These are phyloP conservation scores for Drosophila lacteicornis DNA, from an alignment of 1,140 invertebrate genomes.

Conservation along the genomic window DNA sequence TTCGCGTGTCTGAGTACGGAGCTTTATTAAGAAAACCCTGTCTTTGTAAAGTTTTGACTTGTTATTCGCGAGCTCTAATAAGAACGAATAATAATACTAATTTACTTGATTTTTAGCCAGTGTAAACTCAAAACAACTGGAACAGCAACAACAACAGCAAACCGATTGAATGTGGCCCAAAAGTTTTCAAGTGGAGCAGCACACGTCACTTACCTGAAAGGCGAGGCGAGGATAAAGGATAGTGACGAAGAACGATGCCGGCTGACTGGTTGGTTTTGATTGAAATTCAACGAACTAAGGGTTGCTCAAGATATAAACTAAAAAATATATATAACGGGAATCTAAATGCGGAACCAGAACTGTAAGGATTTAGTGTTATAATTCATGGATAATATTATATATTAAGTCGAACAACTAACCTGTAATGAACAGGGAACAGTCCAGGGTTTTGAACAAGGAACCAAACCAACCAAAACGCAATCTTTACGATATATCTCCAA, in stretches of 20 bases:
- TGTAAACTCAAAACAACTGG: constrained; percentile 11
- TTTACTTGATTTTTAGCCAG: constrained; percentile 2
- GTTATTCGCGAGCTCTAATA: too few relatives aligned
- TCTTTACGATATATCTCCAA: background rate
- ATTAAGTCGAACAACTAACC: background rate
- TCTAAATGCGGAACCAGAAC: constrained; percentile 18
- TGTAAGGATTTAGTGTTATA: background rate
- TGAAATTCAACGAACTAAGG: constrained; percentile 5
- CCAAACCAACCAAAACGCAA: constrained; percentile 25
- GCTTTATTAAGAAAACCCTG: too few relatives aligned
- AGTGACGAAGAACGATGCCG: background rate
- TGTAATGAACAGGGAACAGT: constrained; percentile 15
- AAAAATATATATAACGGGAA: constrained; percentile 24
- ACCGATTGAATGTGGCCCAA: constrained; percentile 35
- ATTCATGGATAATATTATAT: too few relatives aligned
- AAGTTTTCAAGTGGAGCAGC: constrained; percentile 42
- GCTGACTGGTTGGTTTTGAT: background rate
- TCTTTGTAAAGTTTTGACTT: too few relatives aligned
- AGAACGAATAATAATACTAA: too few relatives aligned
- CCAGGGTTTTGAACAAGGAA: constrained; percentile 40
- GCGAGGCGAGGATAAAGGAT: constrained; percentile 5
- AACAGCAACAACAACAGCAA: background rate
- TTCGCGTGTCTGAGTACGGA: too few relatives aligned
- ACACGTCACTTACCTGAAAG: constrained; percentile 36
- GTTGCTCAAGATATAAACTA: constrained; percentile 15